Conservation (phyloP, 30 jellyfish, hydroid and myxozoan species). For the Pseudorhiza aurosa region DNA sequence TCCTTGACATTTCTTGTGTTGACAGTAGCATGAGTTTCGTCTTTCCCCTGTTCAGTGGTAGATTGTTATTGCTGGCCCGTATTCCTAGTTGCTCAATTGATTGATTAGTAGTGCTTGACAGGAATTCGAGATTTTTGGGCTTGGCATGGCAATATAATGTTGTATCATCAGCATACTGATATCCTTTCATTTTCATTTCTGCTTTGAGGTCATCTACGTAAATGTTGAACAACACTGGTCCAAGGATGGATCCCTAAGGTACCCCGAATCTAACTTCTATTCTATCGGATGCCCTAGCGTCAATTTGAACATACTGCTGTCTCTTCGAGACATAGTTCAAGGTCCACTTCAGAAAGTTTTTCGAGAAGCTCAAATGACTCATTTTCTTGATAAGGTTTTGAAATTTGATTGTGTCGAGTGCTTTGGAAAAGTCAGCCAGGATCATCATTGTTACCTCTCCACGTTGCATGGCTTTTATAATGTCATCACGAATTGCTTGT, state of each 20-base stretch:
- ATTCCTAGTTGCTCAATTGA: constrained; percentile 18
- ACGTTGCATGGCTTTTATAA: constrained; percentile 26
- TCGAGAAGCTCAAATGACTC: constrained; percentile 12
- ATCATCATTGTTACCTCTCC: constrained; percentile 51
- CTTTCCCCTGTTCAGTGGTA: constrained; percentile 25
- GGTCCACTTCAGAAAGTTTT: constrained; percentile 1
- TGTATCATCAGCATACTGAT: constrained; percentile 10
- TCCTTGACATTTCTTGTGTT: constrained; percentile 44
- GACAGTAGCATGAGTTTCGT: constrained; percentile 31
- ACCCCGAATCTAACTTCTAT: constrained; percentile 37
- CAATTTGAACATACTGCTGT: constrained; percentile 39
- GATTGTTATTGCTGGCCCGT: constrained; percentile 38
- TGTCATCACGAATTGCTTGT: constrained; percentile 43
- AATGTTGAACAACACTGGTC: constrained; percentile 59
- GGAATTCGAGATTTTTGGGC: constrained; percentile 23
- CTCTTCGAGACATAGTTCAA: constrained; percentile 36
- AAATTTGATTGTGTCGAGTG: not conserved
- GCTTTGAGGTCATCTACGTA: constrained; percentile 49
- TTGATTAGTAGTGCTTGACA: constrained; percentile 15
- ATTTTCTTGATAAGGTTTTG: not conserved
- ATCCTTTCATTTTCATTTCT: constrained; percentile 21
- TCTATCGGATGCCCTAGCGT: constrained; percentile 16
- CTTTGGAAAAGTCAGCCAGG: constrained; percentile 24
- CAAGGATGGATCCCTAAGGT: constrained; percentile 73
- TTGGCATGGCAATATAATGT: constrained; percentile 18